Evolutionary conservation across 2,888 invertebrate genomes (phyloP).

Genomic region (Imbricaverruca yamaguchii): DNA sequence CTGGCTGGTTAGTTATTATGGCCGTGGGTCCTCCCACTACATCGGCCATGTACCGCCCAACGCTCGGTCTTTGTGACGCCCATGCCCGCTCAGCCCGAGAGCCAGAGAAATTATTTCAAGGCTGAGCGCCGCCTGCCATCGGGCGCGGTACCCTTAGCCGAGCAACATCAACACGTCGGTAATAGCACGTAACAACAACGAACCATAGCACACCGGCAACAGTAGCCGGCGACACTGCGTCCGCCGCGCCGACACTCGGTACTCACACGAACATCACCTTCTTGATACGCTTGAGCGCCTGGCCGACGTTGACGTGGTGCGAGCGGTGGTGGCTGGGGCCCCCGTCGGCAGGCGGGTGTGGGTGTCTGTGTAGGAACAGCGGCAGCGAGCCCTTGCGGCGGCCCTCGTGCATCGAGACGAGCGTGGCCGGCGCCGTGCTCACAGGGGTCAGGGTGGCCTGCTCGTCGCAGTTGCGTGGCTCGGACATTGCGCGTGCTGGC

Average conservation of each 20-base stretch:
- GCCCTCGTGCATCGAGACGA: background rate
- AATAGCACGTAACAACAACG: no score
- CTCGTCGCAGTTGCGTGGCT: background rate
- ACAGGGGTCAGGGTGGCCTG: background rate
- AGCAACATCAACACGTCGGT: no score
- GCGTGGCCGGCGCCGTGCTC: background rate
- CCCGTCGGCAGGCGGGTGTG: background rate
- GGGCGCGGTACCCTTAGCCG: no score
- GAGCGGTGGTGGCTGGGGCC: background rate
- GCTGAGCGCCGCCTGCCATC: no score
- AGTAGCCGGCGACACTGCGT: no score
- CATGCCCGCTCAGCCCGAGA: no score
- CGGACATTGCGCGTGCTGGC: background rate
- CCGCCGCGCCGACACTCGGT: background rate
- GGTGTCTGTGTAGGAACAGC: background rate
- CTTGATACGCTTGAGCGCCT: slow-evolving; percentile 10
- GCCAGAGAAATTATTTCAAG: no score
- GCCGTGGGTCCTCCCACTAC: no score
- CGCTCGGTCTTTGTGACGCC: no score
- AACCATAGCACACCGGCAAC: no score
- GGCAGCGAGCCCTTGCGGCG: background rate
- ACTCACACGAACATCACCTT: slow-evolving; percentile 17
- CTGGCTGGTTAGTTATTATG: no score
- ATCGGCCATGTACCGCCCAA: no score
- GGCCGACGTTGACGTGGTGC: background rate